These are phyloP conservation scores for Papilio aristodemus DNA, from an alignment of 1,140 invertebrate genomes.

Conservation along the genomic window DNA sequence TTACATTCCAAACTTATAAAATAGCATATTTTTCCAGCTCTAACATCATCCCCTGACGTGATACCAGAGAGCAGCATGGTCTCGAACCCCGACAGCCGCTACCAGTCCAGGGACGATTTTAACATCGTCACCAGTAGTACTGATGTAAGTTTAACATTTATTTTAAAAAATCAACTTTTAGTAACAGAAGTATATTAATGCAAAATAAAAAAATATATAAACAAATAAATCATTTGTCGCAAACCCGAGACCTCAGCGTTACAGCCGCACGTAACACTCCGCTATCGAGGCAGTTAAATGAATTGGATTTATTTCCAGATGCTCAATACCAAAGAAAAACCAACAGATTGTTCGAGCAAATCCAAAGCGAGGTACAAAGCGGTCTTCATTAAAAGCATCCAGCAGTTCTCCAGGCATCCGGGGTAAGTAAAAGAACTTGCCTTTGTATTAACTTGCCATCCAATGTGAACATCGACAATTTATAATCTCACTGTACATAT, in stretches of 20 bases:
- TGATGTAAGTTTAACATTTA: constrained; percentile 70
- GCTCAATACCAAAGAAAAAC: constrained; percentile 58
- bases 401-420: constrained; percentile 84
- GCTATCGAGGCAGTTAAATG: too few relatives aligned
- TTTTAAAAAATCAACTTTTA: too few relatives aligned
- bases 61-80: constrained; percentile 55
- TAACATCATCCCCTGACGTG: constrained; percentile 65
- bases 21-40: constrained; percentile 50
- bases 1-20: too few relatives aligned
- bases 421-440: constrained; percentile 77
- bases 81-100: constrained; percentile 50
- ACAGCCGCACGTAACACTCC: too few relatives aligned
- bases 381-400: constrained; percentile 83
- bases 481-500: too few relatives aligned
- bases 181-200: too few relatives aligned
- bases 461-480: too few relatives aligned
- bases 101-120: constrained; percentile 65
- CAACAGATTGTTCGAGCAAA: constrained; percentile 49
- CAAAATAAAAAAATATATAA: too few relatives aligned
- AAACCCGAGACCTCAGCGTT: too few relatives aligned
- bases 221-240: too few relatives aligned
- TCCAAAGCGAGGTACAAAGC: constrained; percentile 72
- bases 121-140: constrained; percentile 71
- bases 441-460: too few relatives aligned
- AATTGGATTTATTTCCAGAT: constrained; percentile 56